Evolutionary conservation across 1,140 invertebrate genomes (phyloP).

Genomic region (Papilio machaon): DNA sequence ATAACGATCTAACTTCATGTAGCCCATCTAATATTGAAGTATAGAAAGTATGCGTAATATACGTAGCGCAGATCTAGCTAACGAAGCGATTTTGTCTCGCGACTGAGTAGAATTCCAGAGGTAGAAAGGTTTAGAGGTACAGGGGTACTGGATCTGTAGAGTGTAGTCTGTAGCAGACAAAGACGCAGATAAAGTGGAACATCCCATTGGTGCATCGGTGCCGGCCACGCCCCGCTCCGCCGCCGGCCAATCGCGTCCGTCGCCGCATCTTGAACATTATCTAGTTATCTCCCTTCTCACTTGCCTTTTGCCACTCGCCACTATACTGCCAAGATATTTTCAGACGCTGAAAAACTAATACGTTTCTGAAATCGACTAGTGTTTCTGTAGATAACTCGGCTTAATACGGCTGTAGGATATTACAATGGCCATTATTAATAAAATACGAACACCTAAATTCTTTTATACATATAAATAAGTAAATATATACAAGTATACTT

Average conservation of each 20-base stretch:
- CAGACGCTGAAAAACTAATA: slow-evolving; percentile 53
- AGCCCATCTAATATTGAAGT: not conserved
- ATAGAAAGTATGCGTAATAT: not conserved
- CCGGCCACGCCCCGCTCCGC: slow-evolving; percentile 61
- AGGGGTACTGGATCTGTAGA: slow-evolving; percentile 51
- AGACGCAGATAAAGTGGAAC: slow-evolving; percentile 78
- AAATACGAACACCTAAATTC: no score
- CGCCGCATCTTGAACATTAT: slow-evolving; percentile 76
- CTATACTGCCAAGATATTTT: slow-evolving; percentile 62
- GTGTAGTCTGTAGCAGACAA: slow-evolving; percentile 71
- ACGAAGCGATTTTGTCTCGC: slow-evolving; percentile 42
- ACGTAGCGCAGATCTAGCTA: not conserved
- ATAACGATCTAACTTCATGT: not conserved
- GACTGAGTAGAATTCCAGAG: slow-evolving; percentile 62
- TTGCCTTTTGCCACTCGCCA: slow-evolving; percentile 49
- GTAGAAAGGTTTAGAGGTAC: slow-evolving; percentile 41
- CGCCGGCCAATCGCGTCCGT: slow-evolving; percentile 64
- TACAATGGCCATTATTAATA: no score
- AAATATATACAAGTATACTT: no score
- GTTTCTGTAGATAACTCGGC: not conserved
- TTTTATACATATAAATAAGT: no score
- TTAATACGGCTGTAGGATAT: no score
- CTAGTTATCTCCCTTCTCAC: slow-evolving; percentile 80
- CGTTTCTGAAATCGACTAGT: slow-evolving; percentile 37
- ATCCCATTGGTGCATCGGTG: slow-evolving; percentile 79